phyloP scores from a whole-genome alignment of 1,140 invertebrate genomes.

The Maconellicoccus hirsutus region DNA sequence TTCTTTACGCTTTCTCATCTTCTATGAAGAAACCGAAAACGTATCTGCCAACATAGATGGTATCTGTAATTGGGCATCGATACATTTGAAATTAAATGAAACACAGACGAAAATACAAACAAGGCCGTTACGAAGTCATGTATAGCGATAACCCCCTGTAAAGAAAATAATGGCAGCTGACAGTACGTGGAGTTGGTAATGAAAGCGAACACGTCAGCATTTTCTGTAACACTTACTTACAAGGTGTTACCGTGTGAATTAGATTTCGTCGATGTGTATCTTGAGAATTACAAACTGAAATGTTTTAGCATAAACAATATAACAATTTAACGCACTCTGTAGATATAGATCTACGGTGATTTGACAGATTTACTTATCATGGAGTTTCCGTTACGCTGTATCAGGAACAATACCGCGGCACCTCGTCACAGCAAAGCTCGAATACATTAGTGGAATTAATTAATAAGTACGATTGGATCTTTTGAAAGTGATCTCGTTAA shows the following conservation, averaged over 20 bases:
- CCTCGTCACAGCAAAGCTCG: neutral
- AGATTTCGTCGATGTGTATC: neutral
- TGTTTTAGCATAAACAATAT: neutral
- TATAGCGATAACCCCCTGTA: neutral
- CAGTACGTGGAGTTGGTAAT: neutral
- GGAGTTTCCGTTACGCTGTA: neutral
- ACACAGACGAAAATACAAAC: too few relatives aligned
- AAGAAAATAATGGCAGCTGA: neutral
- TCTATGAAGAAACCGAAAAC: too few relatives aligned
- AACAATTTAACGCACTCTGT: neutral
- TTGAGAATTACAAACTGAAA: neutral
- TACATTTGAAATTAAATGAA: too few relatives aligned
- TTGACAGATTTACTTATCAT: neutral
- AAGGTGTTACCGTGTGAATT: constrained; percentile 1
- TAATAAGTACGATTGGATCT: neutral
- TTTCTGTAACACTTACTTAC: neutral
- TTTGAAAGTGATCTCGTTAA: neutral
- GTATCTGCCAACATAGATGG: too few relatives aligned
- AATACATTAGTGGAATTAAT: neutral
- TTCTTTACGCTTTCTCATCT: too few relatives aligned
- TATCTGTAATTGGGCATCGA: too few relatives aligned
- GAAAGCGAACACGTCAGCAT: neutral
- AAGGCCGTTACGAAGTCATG: too few relatives aligned
- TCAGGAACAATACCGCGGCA: neutral
- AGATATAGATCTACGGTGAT: neutral